Percentiles rank a stretch among this genome's conserved stretches.
These are phyloP conservation scores for Liopterus haemorrhoidalis DNA, from an alignment of 2,888 invertebrate genomes.

Conservation along the genomic window DNA sequence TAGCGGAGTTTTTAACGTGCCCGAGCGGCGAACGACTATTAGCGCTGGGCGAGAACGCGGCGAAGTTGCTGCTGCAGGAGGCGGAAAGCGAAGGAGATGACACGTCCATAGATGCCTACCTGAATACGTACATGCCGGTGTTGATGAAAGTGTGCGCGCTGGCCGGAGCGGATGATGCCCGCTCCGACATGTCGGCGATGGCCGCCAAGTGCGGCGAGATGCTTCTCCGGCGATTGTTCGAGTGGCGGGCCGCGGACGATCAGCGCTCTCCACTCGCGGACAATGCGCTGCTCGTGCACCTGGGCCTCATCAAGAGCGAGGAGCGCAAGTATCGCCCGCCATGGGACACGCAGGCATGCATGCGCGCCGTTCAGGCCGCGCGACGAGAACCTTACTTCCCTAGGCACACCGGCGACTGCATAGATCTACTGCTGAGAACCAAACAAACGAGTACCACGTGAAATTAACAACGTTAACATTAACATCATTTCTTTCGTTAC, in stretches of 20 bases:
- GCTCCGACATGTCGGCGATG: conserved; percentile 44
- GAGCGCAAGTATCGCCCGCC: conserved; percentile 57
- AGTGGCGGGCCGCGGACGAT: conserved; percentile 47
- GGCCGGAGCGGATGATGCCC: conserved; percentile 48
- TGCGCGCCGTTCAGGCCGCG: conserved; percentile 52
- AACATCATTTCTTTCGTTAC: too few relatives aligned
- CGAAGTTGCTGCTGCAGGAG: conserved; percentile 39
- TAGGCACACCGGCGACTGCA: conserved; percentile 46
- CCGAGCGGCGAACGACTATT: conserved; percentile 49
- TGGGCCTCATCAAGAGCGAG: conserved; percentile 71
- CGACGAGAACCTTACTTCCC: conserved; percentile 51
- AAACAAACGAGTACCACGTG: conserved; percentile 35
- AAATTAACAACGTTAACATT: not conserved
- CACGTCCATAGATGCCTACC: conserved; percentile 28
- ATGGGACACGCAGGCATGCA: conserved; percentile 60
- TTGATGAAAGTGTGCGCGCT: conserved; percentile 54
- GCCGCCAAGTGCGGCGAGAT: conserved; percentile 47
- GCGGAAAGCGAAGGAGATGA: conserved; percentile 37
- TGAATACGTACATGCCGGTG: conserved; percentile 44
- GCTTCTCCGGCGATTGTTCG: conserved; percentile 52
- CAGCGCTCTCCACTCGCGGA: conserved; percentile 52
- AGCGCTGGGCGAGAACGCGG: conserved; percentile 44
- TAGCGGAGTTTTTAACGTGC: conserved; percentile 46
- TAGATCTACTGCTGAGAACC: conserved; percentile 50
- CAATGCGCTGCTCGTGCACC: conserved; percentile 58